Base-by-base conservation (phyloP, 2,888 invertebrate genomes). In the Micropterix aruncella region DNA sequence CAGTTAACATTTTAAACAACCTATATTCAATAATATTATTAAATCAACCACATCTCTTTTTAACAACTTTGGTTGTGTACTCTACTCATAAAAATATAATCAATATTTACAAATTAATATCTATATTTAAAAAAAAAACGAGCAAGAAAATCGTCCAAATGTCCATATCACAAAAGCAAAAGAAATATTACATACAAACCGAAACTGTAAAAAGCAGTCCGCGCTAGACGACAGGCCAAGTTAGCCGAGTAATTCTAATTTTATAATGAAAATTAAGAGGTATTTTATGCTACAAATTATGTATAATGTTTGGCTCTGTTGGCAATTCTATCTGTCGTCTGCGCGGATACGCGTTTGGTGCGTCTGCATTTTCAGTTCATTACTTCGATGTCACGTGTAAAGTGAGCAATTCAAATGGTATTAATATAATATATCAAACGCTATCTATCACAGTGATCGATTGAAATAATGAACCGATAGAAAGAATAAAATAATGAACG, bases 1-100 rank as follows among this genome's bases (percentile, higher is more conserved):
- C 47, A 43, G 47, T 48, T 50, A 48, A 50, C 50, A 48, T 48
- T 46, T 47, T 46, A 50, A 50, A 47, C 50, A 49, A 47, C 47
- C 49, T 50, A 50, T 50, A 41, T 44, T 40, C 45, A 63, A 63
- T 60, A 63, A 65, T 68, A 66, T 65, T 64, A 67, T 67, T 69
- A 65, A 66, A 63, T 67, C 70, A 71, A 71, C 70, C 71, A 27
- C 27, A 68, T 70, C 69, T 70, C 67, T 68, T 70, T 65, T 65
- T 70, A 71, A 71, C 71, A 70, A 71, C 71, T 71, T 71, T 71
- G 71, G 71, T 71, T 71, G 71, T 69, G 70, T 70, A 70, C 62
- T 63, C 70, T 71, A 70, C 60, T 68, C 70, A 70, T 71, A 71
- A 70, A 71, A 70, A 71, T 70, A 70, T 68, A 63, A 62, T 64